Percentiles rank a stretch among this genome's conserved stretches.
These are phyloP conservation scores for Eciton burchellii DNA, from an alignment of 1,140 invertebrate genomes.

Conservation along the genomic window DNA sequence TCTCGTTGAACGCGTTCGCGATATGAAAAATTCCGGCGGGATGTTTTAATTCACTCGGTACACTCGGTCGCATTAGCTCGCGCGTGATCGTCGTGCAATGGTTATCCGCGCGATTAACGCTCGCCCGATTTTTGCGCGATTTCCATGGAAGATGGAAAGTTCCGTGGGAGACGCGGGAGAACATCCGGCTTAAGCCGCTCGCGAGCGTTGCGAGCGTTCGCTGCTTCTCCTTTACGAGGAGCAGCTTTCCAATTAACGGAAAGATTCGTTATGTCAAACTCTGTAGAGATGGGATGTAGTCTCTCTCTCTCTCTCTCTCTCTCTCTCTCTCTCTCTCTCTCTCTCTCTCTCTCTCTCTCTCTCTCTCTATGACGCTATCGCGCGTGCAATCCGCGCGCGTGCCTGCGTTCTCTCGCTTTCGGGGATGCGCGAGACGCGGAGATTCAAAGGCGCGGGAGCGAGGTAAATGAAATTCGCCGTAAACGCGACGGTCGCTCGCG, in stretches of 20 bases:
- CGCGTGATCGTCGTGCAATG: constrained; percentile 21
- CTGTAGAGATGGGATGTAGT: no score
- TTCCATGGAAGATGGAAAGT: no score
- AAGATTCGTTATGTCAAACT: constrained; percentile 24
- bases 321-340: no score
- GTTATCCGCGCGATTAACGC: constrained; percentile 50
- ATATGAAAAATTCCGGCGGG: constrained; percentile 29
- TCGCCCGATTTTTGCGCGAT: constrained; percentile 41
- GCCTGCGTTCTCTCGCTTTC: constrained; percentile 2
- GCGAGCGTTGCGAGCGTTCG: not conserved
- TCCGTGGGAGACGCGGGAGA: no score
- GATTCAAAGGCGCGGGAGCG: constrained; percentile 36
- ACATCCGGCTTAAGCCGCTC: no score
- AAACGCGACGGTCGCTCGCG: constrained; percentile 21
- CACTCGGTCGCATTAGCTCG: constrained; percentile 23
- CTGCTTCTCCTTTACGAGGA: constrained; percentile 11
- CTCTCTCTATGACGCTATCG: constrained; percentile 18
- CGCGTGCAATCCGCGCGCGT: not conserved
- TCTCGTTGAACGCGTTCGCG: constrained; percentile 1
- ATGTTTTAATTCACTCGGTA: constrained; percentile 31
- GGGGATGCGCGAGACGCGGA: not conserved
- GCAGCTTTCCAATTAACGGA: constrained; percentile 29
- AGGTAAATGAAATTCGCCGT: constrained; percentile 48
- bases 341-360: no score
- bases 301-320: no score